Percentiles rank a stretch among this genome's conserved stretches.
These are phyloP conservation scores for Sinosuthora webbiana DNA, from an alignment of 2,113 vertebrate genomes.

Conservation along the genomic window DNA sequence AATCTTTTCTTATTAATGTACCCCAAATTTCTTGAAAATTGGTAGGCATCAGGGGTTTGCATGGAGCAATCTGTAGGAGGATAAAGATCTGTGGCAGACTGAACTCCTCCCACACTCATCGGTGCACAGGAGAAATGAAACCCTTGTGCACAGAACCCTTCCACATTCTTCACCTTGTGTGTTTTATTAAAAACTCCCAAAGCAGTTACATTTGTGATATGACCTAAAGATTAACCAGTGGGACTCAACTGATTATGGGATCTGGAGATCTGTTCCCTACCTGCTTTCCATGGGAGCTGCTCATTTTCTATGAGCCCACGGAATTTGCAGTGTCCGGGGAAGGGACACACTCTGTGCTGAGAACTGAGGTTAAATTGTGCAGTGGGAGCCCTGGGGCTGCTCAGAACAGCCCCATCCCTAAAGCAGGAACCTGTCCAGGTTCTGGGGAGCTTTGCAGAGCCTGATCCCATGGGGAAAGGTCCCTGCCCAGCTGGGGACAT, in stretches of 20 bases:
- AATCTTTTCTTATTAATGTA: conserved; percentile 15
- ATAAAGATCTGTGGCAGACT: background rate
- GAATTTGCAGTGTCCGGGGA: background rate
- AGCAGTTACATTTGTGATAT: background rate
- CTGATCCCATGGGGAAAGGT: fast-evolving
- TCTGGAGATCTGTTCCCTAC: background rate
- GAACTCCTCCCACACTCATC: background rate
- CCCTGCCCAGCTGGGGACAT: background rate
- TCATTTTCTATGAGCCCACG: background rate
- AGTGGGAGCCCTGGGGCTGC: background rate
- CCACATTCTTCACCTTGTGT: background rate
- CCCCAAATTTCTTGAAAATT: background rate
- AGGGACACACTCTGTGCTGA: background rate
- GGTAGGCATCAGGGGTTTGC: background rate
- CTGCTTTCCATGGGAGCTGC: background rate
- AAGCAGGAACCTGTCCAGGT: too few relatives aligned
- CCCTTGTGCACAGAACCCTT: background rate
- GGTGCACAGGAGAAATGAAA: background rate
- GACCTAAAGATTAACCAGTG: background rate
- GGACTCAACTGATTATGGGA: background rate
- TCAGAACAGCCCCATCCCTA: background rate
- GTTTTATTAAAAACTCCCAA: background rate
- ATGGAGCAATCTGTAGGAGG: background rate
- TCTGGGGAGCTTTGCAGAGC: background rate
- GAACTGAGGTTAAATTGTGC: fast-evolving